These are phyloP conservation scores for Lamellibrachia columna DNA, from an alignment of 2,888 invertebrate genomes.

Conservation along the genomic window DNA sequence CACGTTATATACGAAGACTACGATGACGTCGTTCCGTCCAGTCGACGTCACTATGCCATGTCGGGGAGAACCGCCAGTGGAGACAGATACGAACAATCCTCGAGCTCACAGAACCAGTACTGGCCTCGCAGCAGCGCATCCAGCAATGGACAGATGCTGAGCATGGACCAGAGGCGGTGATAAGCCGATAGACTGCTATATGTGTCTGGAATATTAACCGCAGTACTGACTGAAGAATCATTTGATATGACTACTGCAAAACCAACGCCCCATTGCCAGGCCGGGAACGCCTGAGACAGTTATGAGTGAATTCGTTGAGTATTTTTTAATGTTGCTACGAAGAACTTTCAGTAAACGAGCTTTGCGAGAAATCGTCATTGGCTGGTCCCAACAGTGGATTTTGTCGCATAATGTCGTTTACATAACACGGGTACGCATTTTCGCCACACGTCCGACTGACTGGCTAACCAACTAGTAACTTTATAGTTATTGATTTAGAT, in stretches of 20 bases:
- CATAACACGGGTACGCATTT: neutral
- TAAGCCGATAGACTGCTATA: neutral
- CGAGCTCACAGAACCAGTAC: neutral
- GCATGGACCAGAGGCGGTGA: neutral
- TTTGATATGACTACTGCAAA: neutral
- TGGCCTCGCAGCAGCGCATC: neutral
- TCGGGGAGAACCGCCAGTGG: neutral
- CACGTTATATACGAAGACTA: neutral
- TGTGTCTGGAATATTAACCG: neutral
- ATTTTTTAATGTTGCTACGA: neutral
- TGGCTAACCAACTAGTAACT: neutral
- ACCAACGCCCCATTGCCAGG: neutral
- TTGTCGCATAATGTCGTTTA: neutral
- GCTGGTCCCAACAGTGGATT: neutral
- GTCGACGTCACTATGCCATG: neutral
- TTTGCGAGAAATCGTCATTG: neutral
- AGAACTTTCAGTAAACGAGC: neutral
- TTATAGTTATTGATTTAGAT: neutral
- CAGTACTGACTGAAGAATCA: neutral
- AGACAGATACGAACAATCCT: neutral
- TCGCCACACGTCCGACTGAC: neutral
- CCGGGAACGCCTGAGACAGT: neutral
- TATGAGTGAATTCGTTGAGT: neutral
- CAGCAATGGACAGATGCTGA: neutral
- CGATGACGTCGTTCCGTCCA: neutral